Conservation (phyloP, 2,113 vertebrate genomes). For the Sus scrofa region T2T-Sscrofa CM000818.6:79513501-79514000, state of each 20-base stretch:
- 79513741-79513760: neutral
- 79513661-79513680: constrained; percentile 26
- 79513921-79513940: neutral
- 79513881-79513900: neutral
- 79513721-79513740: neutral
- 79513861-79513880: neutral
- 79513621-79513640: neutral
- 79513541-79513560: neutral
- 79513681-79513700: neutral
- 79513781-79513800: neutral
- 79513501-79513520: neutral
- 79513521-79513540: neutral
- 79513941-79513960: neutral
- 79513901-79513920: neutral
- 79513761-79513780: neutral
- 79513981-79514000: constrained; percentile 37
- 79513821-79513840: neutral
- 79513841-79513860: neutral
- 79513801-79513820: neutral
- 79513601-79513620: neutral
- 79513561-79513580: neutral
- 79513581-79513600: neutral
- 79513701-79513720: neutral
- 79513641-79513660: neutral
- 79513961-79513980: neutral